Conservation (phyloP, 2,888 invertebrate genomes). For the Mesorhabditis belari region DNA sequence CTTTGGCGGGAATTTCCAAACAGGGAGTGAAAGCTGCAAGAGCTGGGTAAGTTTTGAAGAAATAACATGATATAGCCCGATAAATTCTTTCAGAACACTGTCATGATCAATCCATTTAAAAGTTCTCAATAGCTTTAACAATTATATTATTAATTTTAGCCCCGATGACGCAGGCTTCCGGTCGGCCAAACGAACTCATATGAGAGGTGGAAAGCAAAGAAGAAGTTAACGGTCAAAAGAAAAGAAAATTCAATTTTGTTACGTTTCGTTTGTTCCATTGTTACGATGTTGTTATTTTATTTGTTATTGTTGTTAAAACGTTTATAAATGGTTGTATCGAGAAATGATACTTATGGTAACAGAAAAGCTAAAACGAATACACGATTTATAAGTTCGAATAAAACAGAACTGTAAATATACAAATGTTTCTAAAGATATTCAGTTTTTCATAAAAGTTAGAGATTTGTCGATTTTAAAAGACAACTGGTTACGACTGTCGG, state of each 20-base stretch:
- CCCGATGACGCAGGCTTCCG: neutral
- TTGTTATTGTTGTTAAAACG: neutral
- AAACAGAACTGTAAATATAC: too few relatives aligned
- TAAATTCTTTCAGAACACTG: too few relatives aligned
- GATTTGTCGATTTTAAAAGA: too few relatives aligned
- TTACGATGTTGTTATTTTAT: neutral
- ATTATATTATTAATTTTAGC: neutral
- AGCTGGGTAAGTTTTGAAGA: slow-evolving; percentile 43
- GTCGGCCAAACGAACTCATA: neutral
- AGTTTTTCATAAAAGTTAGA: too few relatives aligned
- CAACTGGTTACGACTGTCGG: too few relatives aligned
- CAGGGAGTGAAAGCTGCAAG: slow-evolving; percentile 33
- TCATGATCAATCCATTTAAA: too few relatives aligned
- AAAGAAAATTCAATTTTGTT: too few relatives aligned
- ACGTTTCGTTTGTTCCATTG: neutral
- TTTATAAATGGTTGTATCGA: neutral
- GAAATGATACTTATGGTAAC: too few relatives aligned
- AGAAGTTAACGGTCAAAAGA: too few relatives aligned
- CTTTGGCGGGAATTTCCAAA: slow-evolving; percentile 26
- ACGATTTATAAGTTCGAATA: too few relatives aligned
- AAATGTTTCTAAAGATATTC: too few relatives aligned
- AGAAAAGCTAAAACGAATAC: too few relatives aligned
- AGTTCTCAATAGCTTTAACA: neutral
- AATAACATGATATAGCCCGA: neutral
- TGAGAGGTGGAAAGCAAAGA: neutral